phyloP scores from a whole-genome alignment of 2,888 invertebrate species.

The Glomeris marginata region DNA sequence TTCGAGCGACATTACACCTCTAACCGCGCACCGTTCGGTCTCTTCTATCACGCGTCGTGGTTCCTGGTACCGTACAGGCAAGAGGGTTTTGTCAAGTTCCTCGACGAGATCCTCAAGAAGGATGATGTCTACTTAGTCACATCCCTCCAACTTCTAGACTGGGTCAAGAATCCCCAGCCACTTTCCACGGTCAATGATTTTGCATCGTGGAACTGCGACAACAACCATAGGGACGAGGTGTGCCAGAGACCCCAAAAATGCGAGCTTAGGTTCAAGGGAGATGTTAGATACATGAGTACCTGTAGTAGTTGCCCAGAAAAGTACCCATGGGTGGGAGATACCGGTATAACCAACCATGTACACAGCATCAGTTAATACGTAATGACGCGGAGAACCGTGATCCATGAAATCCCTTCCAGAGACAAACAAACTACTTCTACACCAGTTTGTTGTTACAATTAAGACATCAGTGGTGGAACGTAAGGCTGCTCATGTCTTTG shows the following conservation, averaged over 20 bases:
- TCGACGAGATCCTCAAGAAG: conserved; percentile 77
- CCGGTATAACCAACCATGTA: conserved; percentile 9
- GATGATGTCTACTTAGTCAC: conserved; percentile 81
- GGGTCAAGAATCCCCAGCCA: conserved; percentile 89
- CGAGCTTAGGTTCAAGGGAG: conserved; percentile 15
- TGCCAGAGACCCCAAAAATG: conserved; percentile 14
- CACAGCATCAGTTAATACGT: conserved; percentile 2
- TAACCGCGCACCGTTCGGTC: conserved; percentile 81
- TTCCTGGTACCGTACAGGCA: conserved; percentile 89
- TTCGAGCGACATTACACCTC: conserved; percentile 87
- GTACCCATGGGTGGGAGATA: conserved; percentile 81
- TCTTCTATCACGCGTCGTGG: conserved; percentile 91
- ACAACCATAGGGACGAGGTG: conserved; percentile 1
- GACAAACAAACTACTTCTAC: too few relatives aligned
- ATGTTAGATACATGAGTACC: conserved; percentile 81
- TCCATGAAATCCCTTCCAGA: too few relatives aligned
- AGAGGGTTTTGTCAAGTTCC: conserved; percentile 81
- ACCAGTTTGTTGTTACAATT: too few relatives aligned
- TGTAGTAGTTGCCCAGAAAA: conserved; percentile 87
- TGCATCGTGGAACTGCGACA: conserved; percentile 35
- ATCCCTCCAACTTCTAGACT: conserved; percentile 86
- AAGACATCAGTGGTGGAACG: too few relatives aligned
- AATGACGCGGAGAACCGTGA: too few relatives aligned
- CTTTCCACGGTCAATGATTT: conserved; percentile 60
- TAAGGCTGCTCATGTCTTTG: too few relatives aligned